Evolutionary conservation across 2,888 invertebrate genomes (phyloP).

Genomic region (Neelides folsomi): DNA sequence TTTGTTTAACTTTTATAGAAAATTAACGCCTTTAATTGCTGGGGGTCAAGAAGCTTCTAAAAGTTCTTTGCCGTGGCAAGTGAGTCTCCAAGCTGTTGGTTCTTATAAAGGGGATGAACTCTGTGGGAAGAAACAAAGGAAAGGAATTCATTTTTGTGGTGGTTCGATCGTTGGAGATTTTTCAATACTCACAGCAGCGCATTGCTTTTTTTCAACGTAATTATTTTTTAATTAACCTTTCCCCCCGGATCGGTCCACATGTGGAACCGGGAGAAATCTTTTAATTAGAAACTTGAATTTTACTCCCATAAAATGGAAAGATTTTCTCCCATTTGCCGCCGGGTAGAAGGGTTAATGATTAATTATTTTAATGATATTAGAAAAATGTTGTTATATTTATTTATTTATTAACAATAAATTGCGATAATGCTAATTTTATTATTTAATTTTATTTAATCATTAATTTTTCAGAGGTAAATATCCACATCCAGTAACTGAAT

Average conservation of each 20-base stretch:
- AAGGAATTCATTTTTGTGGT: constrained; percentile 20
- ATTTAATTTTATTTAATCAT: not conserved
- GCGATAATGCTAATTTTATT: no score
- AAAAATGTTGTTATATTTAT: no score
- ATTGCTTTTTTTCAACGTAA: constrained; percentile 25
- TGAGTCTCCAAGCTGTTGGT: constrained; percentile 17
- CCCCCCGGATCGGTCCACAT: no score
- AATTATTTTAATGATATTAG: no score
- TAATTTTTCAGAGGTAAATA: constrained; percentile 10
- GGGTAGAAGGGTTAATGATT: no score
- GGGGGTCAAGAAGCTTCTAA: constrained; percentile 19
- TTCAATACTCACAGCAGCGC: constrained; percentile 19
- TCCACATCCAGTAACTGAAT: constrained; percentile 18
- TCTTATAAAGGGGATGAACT: constrained; percentile 2
- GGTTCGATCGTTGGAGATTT: constrained; percentile 20
- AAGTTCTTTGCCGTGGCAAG: constrained; percentile 21
- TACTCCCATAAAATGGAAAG: no score
- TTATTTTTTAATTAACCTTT: no score
- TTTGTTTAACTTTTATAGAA: not conserved
- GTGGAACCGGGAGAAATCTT: no score
- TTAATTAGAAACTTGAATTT: no score
- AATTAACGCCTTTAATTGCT: constrained; percentile 11
- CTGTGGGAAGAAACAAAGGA: constrained; percentile 7
- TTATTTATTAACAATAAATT: no score
- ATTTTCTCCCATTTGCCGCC: no score